Evolutionary conservation across 2,888 invertebrate genomes (phyloP).

Genomic region (Phyto melanocephala): DNA sequence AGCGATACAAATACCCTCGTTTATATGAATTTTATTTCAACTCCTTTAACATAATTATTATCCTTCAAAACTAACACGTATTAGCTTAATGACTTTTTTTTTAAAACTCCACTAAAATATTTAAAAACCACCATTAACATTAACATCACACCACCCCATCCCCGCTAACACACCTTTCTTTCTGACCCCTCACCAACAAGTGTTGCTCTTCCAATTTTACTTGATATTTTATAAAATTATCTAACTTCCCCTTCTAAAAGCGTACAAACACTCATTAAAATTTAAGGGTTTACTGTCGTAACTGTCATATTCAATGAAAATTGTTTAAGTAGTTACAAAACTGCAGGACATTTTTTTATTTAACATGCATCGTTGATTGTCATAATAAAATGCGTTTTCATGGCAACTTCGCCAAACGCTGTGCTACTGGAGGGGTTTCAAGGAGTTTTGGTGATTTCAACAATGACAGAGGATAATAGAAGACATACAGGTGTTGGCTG

Average conservation of each 20-base stretch:
- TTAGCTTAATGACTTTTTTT: no score
- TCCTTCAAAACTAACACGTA: no score
- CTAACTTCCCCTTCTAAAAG: neutral
- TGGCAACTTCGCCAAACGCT: slow-evolving; percentile 41
- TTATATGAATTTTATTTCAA: no score
- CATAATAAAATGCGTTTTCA: slow-evolving; percentile 52
- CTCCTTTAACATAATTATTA: no score
- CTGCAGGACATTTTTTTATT: neutral
- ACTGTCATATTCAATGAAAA: slow-evolving; percentile 30
- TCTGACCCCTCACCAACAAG: no score
- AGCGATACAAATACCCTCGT: no score
- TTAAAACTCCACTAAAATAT: no score
- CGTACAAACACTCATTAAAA: neutral
- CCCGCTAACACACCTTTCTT: no score
- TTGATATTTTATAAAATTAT: neutral
- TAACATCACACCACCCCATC: no score
- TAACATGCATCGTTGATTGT: slow-evolving; percentile 33
- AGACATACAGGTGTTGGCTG: slow-evolving; percentile 34
- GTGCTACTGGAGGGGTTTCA: neutral
- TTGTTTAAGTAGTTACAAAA: slow-evolving; percentile 19
- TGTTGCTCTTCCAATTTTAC: no score
- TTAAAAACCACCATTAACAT: no score
- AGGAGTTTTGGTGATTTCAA: slow-evolving; percentile 44
- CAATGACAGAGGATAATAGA: neutral
- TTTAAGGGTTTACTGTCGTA: slow-evolving; percentile 13